phyloP scores from a whole-genome alignment of 1,140 invertebrate genomes.

The roundworm (Caenorhabditis elegans) region WBcel235 BX284603.4:13602001-13602500 shows the following conservation, averaged over 20 bases:
- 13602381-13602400: conserved; percentile 90
- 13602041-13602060: conserved; percentile 82
- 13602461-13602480: conserved; percentile 88
- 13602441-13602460: conserved; percentile 86
- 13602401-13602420: conserved; percentile 80
- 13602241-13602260: too few species aligned
- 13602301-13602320: conserved; percentile 84
- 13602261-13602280: too few species aligned
- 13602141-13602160: conserved; percentile 84
- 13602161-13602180: conserved; percentile 73
- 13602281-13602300: conserved; percentile 86
- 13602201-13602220: conserved; percentile 75
- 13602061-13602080: conserved; percentile 84
- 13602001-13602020: conserved; percentile 78
- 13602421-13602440: conserved; percentile 87
- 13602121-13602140: conserved; percentile 83
- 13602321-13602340: conserved; percentile 83
- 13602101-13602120: conserved; percentile 72
- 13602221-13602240: conserved; percentile 87
- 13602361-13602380: conserved; percentile 87
- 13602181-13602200: too few species aligned
- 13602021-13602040: conserved; percentile 69
- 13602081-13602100: conserved; percentile 88
- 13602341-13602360: conserved; percentile 79
- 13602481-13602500: too few species aligned